phyloP scores from a whole-genome alignment of 2,113 vertebrate species.

The Forbesichthys agassizii region DNA sequence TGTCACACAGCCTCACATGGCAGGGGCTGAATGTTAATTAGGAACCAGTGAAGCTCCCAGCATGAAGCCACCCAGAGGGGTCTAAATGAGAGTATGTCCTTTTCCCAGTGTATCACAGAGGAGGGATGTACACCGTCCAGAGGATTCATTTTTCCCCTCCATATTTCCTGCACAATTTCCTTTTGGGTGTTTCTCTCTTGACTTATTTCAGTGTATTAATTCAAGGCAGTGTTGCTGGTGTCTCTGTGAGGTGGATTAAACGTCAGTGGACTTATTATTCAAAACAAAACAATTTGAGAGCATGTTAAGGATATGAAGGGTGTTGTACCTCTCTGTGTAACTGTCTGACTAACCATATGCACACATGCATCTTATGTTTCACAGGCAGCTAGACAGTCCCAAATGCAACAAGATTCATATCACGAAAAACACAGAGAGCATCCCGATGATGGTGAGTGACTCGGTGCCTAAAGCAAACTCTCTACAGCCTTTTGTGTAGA shows the following conservation, averaged over 20 bases:
- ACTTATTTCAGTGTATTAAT: conserved; percentile 30
- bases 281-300: conserved; percentile 68
- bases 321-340: conserved; percentile 11
- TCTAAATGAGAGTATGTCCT: conserved; percentile 59
- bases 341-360: not conserved
- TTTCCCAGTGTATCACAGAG: conserved; percentile 31
- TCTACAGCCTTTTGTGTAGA: not conserved
- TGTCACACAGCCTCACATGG: conserved; percentile 58
- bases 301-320: conserved; percentile 62
- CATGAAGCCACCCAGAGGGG: conserved; percentile 69
- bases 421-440: conserved; percentile 97
- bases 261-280: conserved; percentile 44
- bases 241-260: conserved; percentile 39
- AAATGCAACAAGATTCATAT: conserved; percentile 87
- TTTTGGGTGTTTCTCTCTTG: conserved; percentile 23
- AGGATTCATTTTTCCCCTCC: conserved; percentile 4
- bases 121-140: conserved; percentile 35
- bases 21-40: conserved; percentile 76
- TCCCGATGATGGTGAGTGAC: conserved; percentile 88
- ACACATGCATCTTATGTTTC: conserved; percentile 6
- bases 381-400: conserved; percentile 89
- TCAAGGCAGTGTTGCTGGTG: conserved; percentile 20
- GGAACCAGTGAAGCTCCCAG: conserved; percentile 68
- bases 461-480: conserved; percentile 15
- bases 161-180: conserved; percentile 5